Conservation (phyloP, 2,113 vertebrate genomes). For the Sclerurus mexicanus region DNA sequence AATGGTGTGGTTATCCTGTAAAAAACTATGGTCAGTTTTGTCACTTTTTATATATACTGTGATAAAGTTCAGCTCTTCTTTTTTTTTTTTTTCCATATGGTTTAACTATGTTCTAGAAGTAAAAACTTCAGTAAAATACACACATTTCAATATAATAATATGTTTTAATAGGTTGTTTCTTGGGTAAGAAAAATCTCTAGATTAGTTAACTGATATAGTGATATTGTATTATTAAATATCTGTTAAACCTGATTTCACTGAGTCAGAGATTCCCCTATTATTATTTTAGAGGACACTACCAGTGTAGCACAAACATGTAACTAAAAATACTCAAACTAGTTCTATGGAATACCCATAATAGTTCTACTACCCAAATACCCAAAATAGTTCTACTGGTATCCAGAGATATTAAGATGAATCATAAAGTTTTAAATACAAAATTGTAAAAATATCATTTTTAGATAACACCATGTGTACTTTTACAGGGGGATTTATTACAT, state of each 20-base stretch:
- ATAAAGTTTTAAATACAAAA: background rate
- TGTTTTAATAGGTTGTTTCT: background rate
- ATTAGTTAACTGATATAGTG: background rate
- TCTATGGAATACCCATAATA: background rate
- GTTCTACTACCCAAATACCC: too few species aligned
- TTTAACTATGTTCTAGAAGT: background rate
- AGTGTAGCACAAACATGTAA: background rate
- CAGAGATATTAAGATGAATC: background rate
- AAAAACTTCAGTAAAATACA: background rate
- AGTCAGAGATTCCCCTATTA: background rate
- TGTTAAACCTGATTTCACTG: background rate
- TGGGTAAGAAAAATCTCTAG: background rate
- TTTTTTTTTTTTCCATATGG: background rate
- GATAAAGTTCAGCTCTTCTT: background rate
- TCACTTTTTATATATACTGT: background rate
- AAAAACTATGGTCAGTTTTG: background rate
- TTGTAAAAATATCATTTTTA: background rate
- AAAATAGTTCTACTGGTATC: background rate
- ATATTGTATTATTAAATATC: background rate
- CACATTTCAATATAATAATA: background rate
- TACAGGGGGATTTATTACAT: rapidly evolving
- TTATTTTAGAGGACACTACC: background rate
- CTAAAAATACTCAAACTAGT: background rate
- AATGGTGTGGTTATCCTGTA: background rate
- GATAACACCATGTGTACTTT: background rate